phyloP scores from a whole-genome alignment of 2,113 vertebrate genomes.

The Atherinomorus stipes region DNA sequence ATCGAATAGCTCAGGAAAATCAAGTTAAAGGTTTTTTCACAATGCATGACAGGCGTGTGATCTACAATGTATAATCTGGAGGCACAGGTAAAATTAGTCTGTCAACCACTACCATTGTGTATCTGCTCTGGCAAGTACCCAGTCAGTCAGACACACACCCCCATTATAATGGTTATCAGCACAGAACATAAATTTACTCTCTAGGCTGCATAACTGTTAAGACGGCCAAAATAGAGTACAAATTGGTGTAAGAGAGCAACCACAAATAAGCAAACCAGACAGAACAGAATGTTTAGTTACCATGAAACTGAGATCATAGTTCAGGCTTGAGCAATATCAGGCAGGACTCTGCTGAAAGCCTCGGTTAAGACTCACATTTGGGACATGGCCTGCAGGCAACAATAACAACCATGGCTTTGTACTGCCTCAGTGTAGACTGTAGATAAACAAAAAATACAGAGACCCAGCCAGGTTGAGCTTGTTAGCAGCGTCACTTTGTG shows the following conservation, averaged over 20 bases:
- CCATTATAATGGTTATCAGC: constrained; percentile 8
- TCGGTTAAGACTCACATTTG: neutral
- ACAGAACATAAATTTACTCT: constrained; percentile 8
- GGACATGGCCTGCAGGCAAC: neutral
- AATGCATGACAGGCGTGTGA: neutral
- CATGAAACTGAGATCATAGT: constrained; percentile 16
- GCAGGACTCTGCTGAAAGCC: neutral
- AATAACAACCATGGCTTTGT: neutral
- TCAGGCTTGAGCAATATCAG: constrained; percentile 10
- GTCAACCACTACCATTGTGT: constrained; percentile 26
- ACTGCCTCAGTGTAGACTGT: neutral
- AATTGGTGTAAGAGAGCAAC: constrained; percentile 8
- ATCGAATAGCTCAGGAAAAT: neutral
- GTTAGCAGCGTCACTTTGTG: neutral
- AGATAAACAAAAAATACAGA: neutral
- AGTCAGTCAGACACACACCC: constrained; percentile 24
- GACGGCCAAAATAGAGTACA: constrained; percentile 35
- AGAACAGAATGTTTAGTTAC: neutral
- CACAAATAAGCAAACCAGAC: neutral
- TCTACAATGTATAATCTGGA: neutral
- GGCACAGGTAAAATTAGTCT: constrained; percentile 8
- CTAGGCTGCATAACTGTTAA: constrained; percentile 7
- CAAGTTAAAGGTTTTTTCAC: constrained; percentile 1
- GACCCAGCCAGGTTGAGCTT: neutral
- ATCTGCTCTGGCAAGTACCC: constrained; percentile 34